Base-by-base conservation (phyloP, 1,140 invertebrate species). In the Drosophila yakuba region DNA sequence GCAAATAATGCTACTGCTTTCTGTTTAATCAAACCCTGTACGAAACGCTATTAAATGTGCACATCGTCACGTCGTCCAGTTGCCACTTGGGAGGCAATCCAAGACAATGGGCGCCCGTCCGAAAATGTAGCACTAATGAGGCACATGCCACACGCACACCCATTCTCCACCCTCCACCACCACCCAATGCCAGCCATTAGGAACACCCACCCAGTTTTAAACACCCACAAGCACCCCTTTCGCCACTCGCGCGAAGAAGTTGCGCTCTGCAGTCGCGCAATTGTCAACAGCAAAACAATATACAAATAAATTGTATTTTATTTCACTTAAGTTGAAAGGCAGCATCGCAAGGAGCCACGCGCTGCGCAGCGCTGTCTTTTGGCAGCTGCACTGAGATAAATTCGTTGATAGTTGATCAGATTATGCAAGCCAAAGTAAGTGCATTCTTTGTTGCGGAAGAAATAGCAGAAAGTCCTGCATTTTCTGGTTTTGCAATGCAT, bases 251-350 rank as follows among this genome's bases (percentile, higher is more conserved):
- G 25, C 48, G 25, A 74, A 59, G 41, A 54, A 74, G 47, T 71
- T 61, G 47, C 50, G 48, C 47, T 43, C 54, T 57, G 55, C 41
- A 69, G 52, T 68, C 62, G 61, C 51, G 68, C 44, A 66, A 80
- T 80, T 80, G 78, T 71, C 78, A 80, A 80, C 78, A 80, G 72
- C 78, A 80, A 80, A 80, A 80, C 78, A 80, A 80, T 80, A 80
- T 72, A 80, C 78, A 80, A 80, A 80, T 80, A 80, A 80, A 80
- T 80, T 80, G 78, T 80, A 80, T 80, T 80, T 80, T 80, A 80
- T 80, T 80, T 80, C 79, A 80, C 78, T 80, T 80, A 75, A 80
- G 78, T 75, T 80, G 71, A 76, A 80, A 71, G 77, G 41, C 77
- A 68, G 76, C 43, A n/a, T 15, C 38, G 52, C n/a, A 41, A 60